A percentile compares a stretch with the other conserved stretches of the same genome.
These are phyloP conservation scores for Oceanodroma tethys DNA, from an alignment of 2,113 vertebrate genomes.

Conservation along the genomic window DNA sequence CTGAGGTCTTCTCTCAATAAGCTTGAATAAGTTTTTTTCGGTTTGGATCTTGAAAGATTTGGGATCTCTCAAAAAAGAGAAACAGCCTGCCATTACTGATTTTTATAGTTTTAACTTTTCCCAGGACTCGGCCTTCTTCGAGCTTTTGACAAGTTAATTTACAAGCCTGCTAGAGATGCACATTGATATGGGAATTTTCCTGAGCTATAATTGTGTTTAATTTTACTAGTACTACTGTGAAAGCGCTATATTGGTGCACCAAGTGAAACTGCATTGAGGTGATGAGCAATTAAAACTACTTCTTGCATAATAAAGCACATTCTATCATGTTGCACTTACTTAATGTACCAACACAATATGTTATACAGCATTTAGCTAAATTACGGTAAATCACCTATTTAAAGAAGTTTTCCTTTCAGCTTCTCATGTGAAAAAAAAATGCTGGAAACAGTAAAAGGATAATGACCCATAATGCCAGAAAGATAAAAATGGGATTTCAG, in stretches of 20 bases:
- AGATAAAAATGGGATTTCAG: conserved; percentile 25
- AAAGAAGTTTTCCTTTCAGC: conserved; percentile 33
- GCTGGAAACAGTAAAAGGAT: conserved; percentile 12
- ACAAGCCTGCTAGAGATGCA: not conserved
- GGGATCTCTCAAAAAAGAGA: not conserved
- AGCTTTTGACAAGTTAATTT: conserved; percentile 17
- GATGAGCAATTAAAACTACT: conserved; percentile 33
- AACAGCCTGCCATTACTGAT: not conserved
- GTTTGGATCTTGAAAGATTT: not conserved
- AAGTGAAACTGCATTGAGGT: not conserved
- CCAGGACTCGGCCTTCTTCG: not conserved
- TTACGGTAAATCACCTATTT: conserved; percentile 50
- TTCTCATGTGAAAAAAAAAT: not conserved
- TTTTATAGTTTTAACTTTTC: not conserved
- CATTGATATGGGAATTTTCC: not conserved
- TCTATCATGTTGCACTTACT: conserved; percentile 11
- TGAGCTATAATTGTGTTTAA: not conserved
- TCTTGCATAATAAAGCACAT: conserved; percentile 32
- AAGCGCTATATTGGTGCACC: not conserved
- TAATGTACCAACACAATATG: not conserved
- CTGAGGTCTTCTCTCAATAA: not conserved
- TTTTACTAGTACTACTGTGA: not conserved
- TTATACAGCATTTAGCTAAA: conserved; percentile 18
- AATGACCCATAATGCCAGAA: conserved; percentile 3
- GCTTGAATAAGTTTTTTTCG: not conserved